A percentile compares a stretch with the other conserved stretches of the same genome.
These are phyloP conservation scores for Scaptodrosophila latifasciaeformis DNA, from an alignment of 2,888 invertebrate species.

Conservation along the genomic window DNA sequence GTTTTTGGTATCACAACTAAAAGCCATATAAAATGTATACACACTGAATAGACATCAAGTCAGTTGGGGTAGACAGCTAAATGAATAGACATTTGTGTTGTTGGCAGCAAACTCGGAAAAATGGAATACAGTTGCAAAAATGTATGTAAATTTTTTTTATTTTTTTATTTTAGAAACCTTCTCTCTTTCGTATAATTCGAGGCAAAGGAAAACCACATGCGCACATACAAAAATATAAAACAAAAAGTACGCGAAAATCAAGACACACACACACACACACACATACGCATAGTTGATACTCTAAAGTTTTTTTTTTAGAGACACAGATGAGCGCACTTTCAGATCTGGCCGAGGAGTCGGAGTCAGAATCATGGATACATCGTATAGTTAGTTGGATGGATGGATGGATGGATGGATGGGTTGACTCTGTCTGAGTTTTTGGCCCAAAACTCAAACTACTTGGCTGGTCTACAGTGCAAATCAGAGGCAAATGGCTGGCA, in stretches of 20 bases:
- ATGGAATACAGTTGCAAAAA: too few relatives aligned
- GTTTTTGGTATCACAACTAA: too few relatives aligned
- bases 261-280: slow-evolving; percentile 43
- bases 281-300: slow-evolving; percentile 29
- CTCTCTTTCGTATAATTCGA: slow-evolving; percentile 30
- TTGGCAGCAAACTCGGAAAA: too few relatives aligned
- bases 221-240: slow-evolving; percentile 14
- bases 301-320: slow-evolving; percentile 50
- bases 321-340: slow-evolving; percentile 56
- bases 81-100: too few relatives aligned
- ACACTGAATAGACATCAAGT: too few relatives aligned
- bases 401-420: slow-evolving; percentile 22
- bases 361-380: slow-evolving; percentile 25
- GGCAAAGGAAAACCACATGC: slow-evolving; percentile 40
- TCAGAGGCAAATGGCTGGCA: slow-evolving; percentile 39
- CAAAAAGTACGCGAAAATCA: slow-evolving; percentile 31
- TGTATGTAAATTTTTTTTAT: too few relatives aligned
- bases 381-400: slow-evolving; percentile 25
- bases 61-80: too few relatives aligned
- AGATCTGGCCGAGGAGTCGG: slow-evolving; percentile 3
- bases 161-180: too few relatives aligned
- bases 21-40: too few relatives aligned
- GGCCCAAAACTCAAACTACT: slow-evolving; percentile 31
- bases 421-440: slow-evolving; percentile 47
- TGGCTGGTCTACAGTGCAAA: too few relatives aligned